These are phyloP conservation scores for Lepidurus arcticus DNA, from an alignment of 1,140 invertebrate species.

Conservation along the genomic window DNA sequence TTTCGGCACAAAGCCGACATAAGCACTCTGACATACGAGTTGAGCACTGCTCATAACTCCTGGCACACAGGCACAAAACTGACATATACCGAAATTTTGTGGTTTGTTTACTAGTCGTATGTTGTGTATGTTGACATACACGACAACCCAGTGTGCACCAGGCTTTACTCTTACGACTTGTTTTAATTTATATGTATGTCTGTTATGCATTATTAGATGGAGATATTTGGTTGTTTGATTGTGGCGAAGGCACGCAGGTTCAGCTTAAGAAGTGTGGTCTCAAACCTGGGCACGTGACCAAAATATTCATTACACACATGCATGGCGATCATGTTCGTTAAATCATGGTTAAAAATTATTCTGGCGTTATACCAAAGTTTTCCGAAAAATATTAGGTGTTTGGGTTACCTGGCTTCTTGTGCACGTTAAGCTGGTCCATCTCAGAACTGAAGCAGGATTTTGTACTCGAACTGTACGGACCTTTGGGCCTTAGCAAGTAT, in stretches of 20 bases:
- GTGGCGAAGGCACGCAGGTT: constrained; percentile 50
- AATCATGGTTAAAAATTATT: too few species aligned
- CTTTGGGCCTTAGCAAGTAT: constrained; percentile 44
- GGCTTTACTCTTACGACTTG: not conserved
- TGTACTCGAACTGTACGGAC: constrained; percentile 47
- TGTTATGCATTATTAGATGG: constrained; percentile 42
- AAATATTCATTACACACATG: constrained; percentile 51
- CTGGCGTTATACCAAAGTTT: too few species aligned
- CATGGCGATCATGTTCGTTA: constrained; percentile 49
- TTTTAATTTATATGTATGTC: constrained; percentile 27
- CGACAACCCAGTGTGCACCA: too few species aligned
- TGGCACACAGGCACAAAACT: too few species aligned
- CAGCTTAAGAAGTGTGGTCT: constrained; percentile 47
- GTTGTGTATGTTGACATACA: too few species aligned
- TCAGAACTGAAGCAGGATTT: constrained; percentile 36
- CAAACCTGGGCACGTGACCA: constrained; percentile 45
- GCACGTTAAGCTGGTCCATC: constrained; percentile 43
- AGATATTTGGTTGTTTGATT: constrained; percentile 49
- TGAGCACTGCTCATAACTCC: too few species aligned
- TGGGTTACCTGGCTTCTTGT: constrained; percentile 49
- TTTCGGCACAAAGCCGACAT: too few species aligned
- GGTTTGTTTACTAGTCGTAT: too few species aligned
- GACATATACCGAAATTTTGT: too few species aligned
- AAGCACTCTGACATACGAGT: too few species aligned
- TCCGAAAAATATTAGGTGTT: constrained; percentile 42